A percentile compares a stretch with the other conserved stretches of the same genome.
phyloP scores from a whole-genome alignment of 1,140 invertebrate species.

The Euwallacea similis region DNA sequence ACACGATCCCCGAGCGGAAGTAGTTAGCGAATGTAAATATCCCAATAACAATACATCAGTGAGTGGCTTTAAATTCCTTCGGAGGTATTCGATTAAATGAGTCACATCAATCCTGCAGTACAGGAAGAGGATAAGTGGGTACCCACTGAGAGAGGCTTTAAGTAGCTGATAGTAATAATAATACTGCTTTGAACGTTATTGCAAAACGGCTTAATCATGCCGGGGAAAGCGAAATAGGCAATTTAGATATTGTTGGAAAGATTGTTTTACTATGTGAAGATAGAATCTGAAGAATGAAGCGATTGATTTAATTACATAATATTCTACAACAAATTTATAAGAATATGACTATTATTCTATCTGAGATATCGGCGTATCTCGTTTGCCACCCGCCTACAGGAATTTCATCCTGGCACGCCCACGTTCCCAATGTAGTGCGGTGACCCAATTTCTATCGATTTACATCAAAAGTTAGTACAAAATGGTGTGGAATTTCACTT shows the following conservation, averaged over 20 bases:
- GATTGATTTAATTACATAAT: too few relatives aligned
- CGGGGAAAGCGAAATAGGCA: not conserved
- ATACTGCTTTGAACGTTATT: slow-evolving; percentile 3
- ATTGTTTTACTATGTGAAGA: not conserved
- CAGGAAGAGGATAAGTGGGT: slow-evolving; percentile 24
- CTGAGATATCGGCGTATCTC: too few relatives aligned
- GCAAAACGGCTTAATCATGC: slow-evolving; percentile 10
- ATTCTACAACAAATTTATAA: too few relatives aligned
- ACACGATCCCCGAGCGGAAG: slow-evolving; percentile 29
- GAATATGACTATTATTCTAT: too few relatives aligned
- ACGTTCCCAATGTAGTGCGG: too few relatives aligned
- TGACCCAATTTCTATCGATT: too few relatives aligned
- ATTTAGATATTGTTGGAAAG: slow-evolving; percentile 1
- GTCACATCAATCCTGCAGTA: slow-evolving; percentile 14
- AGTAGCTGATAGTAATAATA: slow-evolving; percentile 15
- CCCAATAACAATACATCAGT: slow-evolving; percentile 25
- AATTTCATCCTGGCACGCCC: too few relatives aligned
- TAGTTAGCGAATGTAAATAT: slow-evolving; percentile 37
- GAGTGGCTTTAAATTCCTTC: slow-evolving; percentile 21
- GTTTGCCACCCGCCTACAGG: too few relatives aligned
- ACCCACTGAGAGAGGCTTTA: slow-evolving; percentile 6
- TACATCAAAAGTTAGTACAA: too few relatives aligned
- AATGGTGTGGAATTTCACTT: too few relatives aligned
- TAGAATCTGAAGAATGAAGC: too few relatives aligned
- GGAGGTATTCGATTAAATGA: slow-evolving; percentile 20